These are phyloP conservation scores for Cataglyphis hispanica DNA, from an alignment of 1,140 invertebrate genomes.

Conservation along the genomic window DNA sequence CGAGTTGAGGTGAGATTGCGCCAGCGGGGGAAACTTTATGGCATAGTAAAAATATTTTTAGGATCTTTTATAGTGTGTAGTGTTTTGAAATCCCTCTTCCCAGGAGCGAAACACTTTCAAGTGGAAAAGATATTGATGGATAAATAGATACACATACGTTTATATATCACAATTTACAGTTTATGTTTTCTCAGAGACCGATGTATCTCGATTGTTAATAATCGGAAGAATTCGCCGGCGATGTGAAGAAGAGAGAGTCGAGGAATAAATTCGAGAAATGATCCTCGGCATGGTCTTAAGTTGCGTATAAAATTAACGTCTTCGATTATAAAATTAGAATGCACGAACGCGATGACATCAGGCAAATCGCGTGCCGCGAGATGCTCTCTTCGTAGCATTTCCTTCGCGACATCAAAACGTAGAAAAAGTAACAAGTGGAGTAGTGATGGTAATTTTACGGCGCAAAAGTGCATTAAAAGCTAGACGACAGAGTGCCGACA, in stretches of 20 bases:
- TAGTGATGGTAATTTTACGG: slow-evolving; percentile 68
- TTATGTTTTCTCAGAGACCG: not conserved
- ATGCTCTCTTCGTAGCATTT: slow-evolving; percentile 12
- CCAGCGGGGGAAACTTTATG: slow-evolving; percentile 30
- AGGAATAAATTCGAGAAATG: not conserved
- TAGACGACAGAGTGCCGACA: slow-evolving; percentile 72
- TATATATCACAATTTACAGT: not conserved
- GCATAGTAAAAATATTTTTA: slow-evolving; percentile 59
- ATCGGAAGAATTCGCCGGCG: not conserved
- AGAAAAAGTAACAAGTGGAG: slow-evolving; percentile 42
- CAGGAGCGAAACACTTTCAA: not conserved
- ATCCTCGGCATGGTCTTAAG: not conserved
- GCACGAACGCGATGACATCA: not conserved
- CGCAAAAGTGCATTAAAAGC: slow-evolving; percentile 71
- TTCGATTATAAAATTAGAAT: slow-evolving; percentile 22
- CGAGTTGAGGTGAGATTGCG: slow-evolving; percentile 4
- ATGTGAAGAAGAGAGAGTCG: not conserved
- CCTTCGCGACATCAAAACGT: not conserved
- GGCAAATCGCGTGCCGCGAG: not conserved
- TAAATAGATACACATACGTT: not conserved
- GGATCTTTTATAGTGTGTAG: slow-evolving; percentile 17
- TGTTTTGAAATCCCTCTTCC: slow-evolving; percentile 15
- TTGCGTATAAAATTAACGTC: not conserved
- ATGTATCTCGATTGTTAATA: not conserved
- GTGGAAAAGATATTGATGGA: not conserved